Conservation (phyloP, 2,113 vertebrate genomes). For the Halichoeres trimaculatus region DNA sequence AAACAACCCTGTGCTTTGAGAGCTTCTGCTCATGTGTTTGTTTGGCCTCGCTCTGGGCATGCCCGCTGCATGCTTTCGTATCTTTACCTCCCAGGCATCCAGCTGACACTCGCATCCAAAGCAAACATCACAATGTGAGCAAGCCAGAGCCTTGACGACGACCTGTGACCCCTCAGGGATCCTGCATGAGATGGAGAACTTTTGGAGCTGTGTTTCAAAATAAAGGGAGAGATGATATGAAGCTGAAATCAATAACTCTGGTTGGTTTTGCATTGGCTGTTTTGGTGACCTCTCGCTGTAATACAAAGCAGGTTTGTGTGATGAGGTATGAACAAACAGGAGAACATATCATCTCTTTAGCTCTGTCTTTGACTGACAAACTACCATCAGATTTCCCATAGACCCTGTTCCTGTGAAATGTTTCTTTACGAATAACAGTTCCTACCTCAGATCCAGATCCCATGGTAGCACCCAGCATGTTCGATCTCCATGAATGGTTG, state of each 20-base stretch:
- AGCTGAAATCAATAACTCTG: not conserved
- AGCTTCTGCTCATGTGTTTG: constrained; percentile 39
- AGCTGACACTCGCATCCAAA: constrained; percentile 19
- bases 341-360: not conserved
- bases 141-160: not conserved
- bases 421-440: too few species aligned
- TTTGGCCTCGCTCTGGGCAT: constrained; percentile 22
- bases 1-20: constrained; percentile 19
- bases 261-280: not conserved
- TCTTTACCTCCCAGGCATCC: constrained; percentile 38
- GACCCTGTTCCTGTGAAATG: too few species aligned
- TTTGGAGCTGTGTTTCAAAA: not conserved
- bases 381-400: too few species aligned
- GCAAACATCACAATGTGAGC: constrained; percentile 17
- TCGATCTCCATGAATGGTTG: too few species aligned
- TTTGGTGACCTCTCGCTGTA: not conserved
- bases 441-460: too few species aligned
- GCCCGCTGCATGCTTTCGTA: constrained; percentile 11
- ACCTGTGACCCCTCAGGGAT: not conserved
- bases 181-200: not conserved
- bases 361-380: not conserved
- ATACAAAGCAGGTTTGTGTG: not conserved
- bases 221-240: not conserved
- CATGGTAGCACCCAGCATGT: too few species aligned
- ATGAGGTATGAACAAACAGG: not conserved